phyloP scores from a whole-genome alignment of 2,888 invertebrate genomes.

The Venustoraphidia nigricollis region DNA sequence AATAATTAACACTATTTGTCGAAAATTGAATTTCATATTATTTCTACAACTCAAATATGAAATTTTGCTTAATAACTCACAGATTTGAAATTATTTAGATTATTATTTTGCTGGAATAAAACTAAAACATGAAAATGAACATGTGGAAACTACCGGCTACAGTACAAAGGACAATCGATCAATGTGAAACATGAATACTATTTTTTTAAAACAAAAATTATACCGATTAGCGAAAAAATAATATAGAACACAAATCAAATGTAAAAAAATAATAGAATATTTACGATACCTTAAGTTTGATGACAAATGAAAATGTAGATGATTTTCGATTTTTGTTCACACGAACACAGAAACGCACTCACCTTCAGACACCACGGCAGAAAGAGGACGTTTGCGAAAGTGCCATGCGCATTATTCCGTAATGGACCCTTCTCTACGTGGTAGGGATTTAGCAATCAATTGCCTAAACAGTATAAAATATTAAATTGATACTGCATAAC shows the following conservation, averaged over 20 bases:
- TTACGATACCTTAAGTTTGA: constrained; percentile 9
- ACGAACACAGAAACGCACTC: constrained; percentile 15
- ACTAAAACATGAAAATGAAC: not conserved
- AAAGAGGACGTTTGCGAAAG: constrained; percentile 20
- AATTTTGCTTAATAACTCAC: too few species aligned
- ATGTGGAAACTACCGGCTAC: constrained; percentile 3
- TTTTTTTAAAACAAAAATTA: too few species aligned
- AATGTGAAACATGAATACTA: too few species aligned
- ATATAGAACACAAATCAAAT: not conserved
- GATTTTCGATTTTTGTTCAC: constrained; percentile 10
- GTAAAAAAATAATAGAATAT: constrained; percentile 4
- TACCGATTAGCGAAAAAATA: constrained; percentile 4
- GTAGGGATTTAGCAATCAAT: too few species aligned
- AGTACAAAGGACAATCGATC: too few species aligned
- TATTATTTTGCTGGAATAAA: too few species aligned
- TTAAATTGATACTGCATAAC: too few species aligned
- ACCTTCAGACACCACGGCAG: constrained; percentile 23
- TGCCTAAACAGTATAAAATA: too few species aligned
- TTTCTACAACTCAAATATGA: too few species aligned
- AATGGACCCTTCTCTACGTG: not conserved
- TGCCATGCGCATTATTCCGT: constrained; percentile 15
- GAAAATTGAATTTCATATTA: too few species aligned
- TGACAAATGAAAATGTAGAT: constrained; percentile 8
- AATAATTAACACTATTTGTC: too few species aligned
- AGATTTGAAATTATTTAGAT: too few species aligned